Conservation (phyloP, 2,888 invertebrate genomes). For the Drosophila acutilabella region DNA sequence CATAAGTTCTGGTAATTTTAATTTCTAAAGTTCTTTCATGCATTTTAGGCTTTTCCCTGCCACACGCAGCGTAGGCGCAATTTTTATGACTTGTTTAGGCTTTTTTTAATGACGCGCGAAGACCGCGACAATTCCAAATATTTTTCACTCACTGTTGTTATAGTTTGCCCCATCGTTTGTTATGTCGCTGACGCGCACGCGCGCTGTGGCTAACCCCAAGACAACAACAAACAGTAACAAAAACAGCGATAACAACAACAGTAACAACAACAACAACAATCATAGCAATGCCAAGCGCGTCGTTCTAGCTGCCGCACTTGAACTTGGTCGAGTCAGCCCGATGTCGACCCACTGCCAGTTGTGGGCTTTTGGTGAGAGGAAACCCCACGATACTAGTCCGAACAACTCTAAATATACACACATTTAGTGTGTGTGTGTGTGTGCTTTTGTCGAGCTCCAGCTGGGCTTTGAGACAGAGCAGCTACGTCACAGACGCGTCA, state of each 20-base stretch:
- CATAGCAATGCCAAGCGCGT: constrained; percentile 70
- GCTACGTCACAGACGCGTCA: constrained; percentile 79
- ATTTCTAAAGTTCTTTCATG: constrained; percentile 1
- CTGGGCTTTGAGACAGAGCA: constrained; percentile 18
- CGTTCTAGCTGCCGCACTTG: constrained; percentile 78
- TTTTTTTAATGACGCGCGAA: constrained; percentile 71
- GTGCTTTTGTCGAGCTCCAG: constrained; percentile 10
- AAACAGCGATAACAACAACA: constrained; percentile 17
- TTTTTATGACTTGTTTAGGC: constrained; percentile 63
- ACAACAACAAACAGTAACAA: constrained; percentile 16
- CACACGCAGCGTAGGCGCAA: constrained; percentile 56
- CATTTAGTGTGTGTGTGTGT: neutral
- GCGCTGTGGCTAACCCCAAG: constrained; percentile 69
- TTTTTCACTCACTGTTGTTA: constrained; percentile 42
- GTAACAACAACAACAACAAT: constrained; percentile 19
- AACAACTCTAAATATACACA: constrained; percentile 11
- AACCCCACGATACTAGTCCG: constrained; percentile 61
- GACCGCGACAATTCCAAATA: constrained; percentile 66
- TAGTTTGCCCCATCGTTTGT: constrained; percentile 12
- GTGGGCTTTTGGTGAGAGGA: constrained; percentile 70
- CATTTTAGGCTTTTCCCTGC: constrained; percentile 9
- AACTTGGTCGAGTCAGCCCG: constrained; percentile 74
- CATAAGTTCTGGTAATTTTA: too few species aligned
- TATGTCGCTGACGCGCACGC: constrained; percentile 69
- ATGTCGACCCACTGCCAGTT: constrained; percentile 74